Percentiles rank a stretch among this genome's conserved stretches.
These are phyloP conservation scores for Gallinago stenura DNA, from an alignment of 2,797 vertebrate genomes.

Conservation along the genomic window DNA sequence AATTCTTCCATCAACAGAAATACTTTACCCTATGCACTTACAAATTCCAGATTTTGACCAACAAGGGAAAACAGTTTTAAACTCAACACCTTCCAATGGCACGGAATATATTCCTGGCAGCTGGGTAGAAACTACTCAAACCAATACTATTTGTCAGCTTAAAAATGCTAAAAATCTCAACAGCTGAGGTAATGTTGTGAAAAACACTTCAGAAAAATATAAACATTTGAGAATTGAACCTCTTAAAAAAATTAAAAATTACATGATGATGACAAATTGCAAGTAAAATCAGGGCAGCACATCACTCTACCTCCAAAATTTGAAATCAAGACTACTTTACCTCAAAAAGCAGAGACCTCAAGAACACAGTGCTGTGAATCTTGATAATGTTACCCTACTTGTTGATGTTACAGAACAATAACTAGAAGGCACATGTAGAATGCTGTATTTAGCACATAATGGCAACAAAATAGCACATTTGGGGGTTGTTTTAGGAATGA, in stretches of 20 bases:
- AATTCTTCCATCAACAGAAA: not conserved
- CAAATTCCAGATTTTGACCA: not conserved
- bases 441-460: not conserved
- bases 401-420: not conserved
- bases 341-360: not conserved
- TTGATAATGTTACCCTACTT: not conserved
- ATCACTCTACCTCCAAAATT: not conserved
- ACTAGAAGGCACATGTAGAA: not conserved
- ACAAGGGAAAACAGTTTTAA: not conserved
- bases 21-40: not conserved
- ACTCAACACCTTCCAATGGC: not conserved
- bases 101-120: not conserved
- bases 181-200: not conserved
- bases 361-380: not conserved
- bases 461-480: not conserved
- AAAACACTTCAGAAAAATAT: not conserved
- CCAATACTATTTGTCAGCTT: not conserved
- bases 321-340: not conserved
- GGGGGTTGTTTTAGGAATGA: not conserved
- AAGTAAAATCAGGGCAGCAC: not conserved
- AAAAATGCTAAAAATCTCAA: not conserved
- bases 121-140: not conserved
- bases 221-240: not conserved
- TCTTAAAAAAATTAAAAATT: not conserved
- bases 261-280: not conserved